Evolutionary conservation across 2,113 vertebrate genomes (phyloP), one percentile per base, ranked within the genome.

Genomic region (Chaetura pelagica): DNA sequence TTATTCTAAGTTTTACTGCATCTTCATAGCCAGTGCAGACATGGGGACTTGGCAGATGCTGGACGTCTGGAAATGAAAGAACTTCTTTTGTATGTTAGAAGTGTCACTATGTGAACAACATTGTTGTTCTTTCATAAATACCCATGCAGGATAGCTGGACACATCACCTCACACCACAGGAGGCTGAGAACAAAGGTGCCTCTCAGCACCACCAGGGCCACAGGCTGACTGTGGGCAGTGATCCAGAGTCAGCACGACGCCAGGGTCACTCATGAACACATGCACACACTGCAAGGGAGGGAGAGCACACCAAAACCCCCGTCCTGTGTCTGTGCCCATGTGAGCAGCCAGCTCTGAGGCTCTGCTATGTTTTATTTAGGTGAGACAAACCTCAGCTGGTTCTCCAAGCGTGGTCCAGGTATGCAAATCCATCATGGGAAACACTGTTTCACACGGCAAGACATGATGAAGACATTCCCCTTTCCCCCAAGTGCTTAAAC

Each of bases 371-470:
- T 63, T 40, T 4, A 27, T 57, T 74, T 27, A 55, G 46, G 61
- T 30, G 34, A 27, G 16, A 58, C 26, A 63, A 68, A 58, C 13
- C 23, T 42, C 13, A 9, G 7, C 22, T 71, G 7, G 12, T 5
- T 76, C 48, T 74, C 2, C 0, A 54, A 6, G 12, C 23, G 1
- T 0, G 9, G 8, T 48, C 18, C 0, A 0, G 29, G 8, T 15
- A 22, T 10, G 26, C 17, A n/a, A 63, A 49, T 15, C 38, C 17
- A 54, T 46, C 34, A 18, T 0, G 0, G 57, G 54, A 79, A 79
- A 79, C 3, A 1, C 15, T 5, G 1, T 71, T 75, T 57, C 51
- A 61, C 14, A 22, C 2, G 1, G 22, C 0, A 0, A 23, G 34
- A 35, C 4, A 1, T 29, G 16, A 38, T 3, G 3, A 63, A 46